A percentile compares a stretch with the other conserved stretches of the same genome.
Evolutionary conservation across 1,140 invertebrate genomes (phyloP).

Genomic region (Aricia agestis): DNA sequence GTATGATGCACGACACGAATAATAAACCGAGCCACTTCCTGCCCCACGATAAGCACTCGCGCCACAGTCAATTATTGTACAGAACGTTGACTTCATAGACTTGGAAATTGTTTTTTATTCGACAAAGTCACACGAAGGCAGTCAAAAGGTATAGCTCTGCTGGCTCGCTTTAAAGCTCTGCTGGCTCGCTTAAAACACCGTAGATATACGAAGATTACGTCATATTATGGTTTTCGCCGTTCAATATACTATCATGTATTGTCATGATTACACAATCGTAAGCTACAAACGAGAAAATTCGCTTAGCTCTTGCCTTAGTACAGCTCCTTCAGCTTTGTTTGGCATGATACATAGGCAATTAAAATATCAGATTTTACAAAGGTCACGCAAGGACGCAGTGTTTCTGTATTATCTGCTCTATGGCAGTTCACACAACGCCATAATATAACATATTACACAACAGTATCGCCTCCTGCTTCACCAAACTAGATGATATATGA

Average conservation of each 20-base stretch:
- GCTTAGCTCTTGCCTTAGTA: too few relatives aligned
- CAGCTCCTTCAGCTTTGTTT: too few relatives aligned
- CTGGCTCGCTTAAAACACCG: too few relatives aligned
- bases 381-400: neutral
- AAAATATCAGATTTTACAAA: neutral
- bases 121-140: too few relatives aligned
- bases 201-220: too few relatives aligned
- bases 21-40: conserved; percentile 74
- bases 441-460: conserved; percentile 43
- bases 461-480: conserved; percentile 34
- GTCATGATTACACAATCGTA: too few relatives aligned
- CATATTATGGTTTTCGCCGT: too few relatives aligned
- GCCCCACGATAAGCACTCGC: conserved; percentile 57
- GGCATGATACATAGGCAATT: too few relatives aligned
- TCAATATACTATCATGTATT: too few relatives aligned
- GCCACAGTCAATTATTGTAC: neutral
- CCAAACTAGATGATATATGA: conserved; percentile 30
- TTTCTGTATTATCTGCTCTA: neutral
- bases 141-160: too few relatives aligned
- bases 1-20: conserved; percentile 69
- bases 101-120: neutral
- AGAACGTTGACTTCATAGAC: neutral
- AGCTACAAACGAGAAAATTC: too few relatives aligned
- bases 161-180: too few relatives aligned
- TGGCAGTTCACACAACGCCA: conserved; percentile 51